These are phyloP conservation scores for Iphiclides podalirius DNA, from an alignment of 2,888 invertebrate species.

Conservation along the genomic window DNA sequence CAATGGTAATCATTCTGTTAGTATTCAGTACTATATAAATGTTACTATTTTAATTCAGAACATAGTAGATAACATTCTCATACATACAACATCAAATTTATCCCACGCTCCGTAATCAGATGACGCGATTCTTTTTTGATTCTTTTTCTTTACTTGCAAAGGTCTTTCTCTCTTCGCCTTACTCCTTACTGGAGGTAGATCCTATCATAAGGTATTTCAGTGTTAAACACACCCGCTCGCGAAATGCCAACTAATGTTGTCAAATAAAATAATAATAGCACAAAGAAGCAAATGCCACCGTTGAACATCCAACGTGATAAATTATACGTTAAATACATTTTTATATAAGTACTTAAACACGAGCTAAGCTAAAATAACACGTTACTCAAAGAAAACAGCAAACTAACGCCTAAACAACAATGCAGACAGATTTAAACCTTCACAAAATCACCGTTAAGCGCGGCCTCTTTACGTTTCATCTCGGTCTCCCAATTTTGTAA, in stretches of 20 bases:
- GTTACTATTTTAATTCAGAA: too few species aligned
- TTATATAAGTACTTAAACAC: slow-evolving; percentile 7
- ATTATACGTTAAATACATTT: slow-evolving; percentile 26
- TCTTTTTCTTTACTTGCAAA: slow-evolving; percentile 45
- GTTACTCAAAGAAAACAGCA: slow-evolving; percentile 7
- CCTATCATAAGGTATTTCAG: slow-evolving; percentile 49
- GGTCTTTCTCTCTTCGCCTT: slow-evolving; percentile 66
- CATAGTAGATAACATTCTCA: background rate
- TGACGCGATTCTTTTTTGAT: slow-evolving; percentile 74
- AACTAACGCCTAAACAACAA: slow-evolving; percentile 11
- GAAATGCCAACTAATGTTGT: slow-evolving; percentile 22
- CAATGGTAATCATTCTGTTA: too few species aligned
- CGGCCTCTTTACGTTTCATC: slow-evolving; percentile 86
- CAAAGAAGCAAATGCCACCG: slow-evolving; percentile 19
- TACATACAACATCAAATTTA: slow-evolving; percentile 87
- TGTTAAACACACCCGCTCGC: slow-evolving; percentile 21
- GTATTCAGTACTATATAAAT: too few species aligned
- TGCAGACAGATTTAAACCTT: slow-evolving; percentile 58
- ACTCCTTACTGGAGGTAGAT: slow-evolving; percentile 76
- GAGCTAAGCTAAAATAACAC: slow-evolving; percentile 22
- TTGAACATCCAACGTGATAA: slow-evolving; percentile 24
- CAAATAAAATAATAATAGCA: slow-evolving; percentile 27
- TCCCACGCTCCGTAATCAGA: slow-evolving; percentile 88
- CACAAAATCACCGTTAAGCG: slow-evolving; percentile 70
- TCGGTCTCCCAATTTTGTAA: slow-evolving; percentile 85